A percentile compares a stretch with the other conserved stretches of the same genome.
These are phyloP conservation scores for human (Homo sapiens) DNA, from an alignment of 2,113 vertebrate genomes.

Conservation along the genomic window DNA sequence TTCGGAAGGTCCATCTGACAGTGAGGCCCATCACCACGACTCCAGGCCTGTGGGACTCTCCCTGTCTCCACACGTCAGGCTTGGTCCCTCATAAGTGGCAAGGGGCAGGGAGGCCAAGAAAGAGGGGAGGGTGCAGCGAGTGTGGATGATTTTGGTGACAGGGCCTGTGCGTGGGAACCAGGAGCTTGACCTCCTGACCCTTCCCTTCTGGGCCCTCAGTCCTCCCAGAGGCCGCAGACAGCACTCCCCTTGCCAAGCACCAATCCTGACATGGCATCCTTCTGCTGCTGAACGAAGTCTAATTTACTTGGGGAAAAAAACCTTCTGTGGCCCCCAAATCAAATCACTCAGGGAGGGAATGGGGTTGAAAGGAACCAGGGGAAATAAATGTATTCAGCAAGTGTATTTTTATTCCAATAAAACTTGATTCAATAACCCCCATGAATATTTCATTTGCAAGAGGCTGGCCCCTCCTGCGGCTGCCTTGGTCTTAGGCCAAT, in stretches of 20 bases:
- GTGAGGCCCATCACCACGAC: not conserved
- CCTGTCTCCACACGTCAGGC: not conserved
- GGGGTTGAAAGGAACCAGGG: constrained; percentile 72
- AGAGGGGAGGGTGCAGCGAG: rapidly evolving
- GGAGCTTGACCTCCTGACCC: not conserved
- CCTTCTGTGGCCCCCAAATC: constrained; percentile 67
- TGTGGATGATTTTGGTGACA: not conserved
- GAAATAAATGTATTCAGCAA: constrained; percentile 73
- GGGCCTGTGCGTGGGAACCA: rapidly evolving
- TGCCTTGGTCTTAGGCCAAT: constrained; percentile 39
- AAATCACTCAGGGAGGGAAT: constrained; percentile 71
- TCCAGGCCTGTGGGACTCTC: not conserved
- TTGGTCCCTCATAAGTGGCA: too few relatives aligned
- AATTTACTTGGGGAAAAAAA: constrained; percentile 56
- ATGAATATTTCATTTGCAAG: constrained; percentile 72
- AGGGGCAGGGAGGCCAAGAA: too few relatives aligned
- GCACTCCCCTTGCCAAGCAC: not conserved
- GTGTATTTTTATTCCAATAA: constrained; percentile 79
- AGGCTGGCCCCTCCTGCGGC: constrained; percentile 17
- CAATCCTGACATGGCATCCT: not conserved
- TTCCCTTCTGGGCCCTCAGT: rapidly evolving
- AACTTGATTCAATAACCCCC: constrained; percentile 78
- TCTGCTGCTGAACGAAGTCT: constrained; percentile 73
- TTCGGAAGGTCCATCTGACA: not conserved
- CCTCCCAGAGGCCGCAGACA: not conserved